Percentiles rank a stretch among this genome's conserved stretches.
Evolutionary conservation across 2,113 vertebrate species (phyloP).

Genomic region (Lichenostomus cassidix): DNA sequence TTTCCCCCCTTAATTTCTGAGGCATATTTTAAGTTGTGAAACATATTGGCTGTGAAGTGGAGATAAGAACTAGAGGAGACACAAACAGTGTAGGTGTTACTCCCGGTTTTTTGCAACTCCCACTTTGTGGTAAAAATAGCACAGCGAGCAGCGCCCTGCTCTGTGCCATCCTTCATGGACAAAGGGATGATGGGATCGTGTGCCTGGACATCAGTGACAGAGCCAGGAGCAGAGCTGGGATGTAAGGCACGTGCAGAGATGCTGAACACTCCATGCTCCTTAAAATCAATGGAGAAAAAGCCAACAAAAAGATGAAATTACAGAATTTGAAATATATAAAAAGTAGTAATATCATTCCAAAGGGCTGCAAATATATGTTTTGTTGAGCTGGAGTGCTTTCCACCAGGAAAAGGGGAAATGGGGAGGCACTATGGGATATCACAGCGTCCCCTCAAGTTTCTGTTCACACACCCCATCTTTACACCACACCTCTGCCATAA

Average conservation of each 20-base stretch:
- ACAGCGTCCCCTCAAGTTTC: background rate
- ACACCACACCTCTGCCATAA: background rate
- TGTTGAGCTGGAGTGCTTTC: background rate
- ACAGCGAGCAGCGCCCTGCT: background rate
- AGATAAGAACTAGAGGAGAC: conserved; percentile 34
- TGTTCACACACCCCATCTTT: background rate
- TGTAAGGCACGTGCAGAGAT: fast-evolving
- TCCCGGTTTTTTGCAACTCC: background rate
- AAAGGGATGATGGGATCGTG: fast-evolving
- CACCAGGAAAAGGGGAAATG: background rate
- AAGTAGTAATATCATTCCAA: background rate
- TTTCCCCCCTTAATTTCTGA: background rate
- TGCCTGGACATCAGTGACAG: background rate
- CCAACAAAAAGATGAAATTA: background rate
- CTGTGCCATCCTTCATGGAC: background rate
- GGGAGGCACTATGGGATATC: background rate
- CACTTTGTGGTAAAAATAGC: conserved; percentile 41
- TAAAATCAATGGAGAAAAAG: background rate
- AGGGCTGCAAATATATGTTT: fast-evolving
- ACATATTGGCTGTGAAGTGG: background rate
- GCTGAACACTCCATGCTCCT: fast-evolving
- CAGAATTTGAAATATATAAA: background rate
- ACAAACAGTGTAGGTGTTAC: conserved; percentile 41
- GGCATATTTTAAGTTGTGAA: conserved; percentile 20
- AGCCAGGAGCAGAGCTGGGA: background rate